Evolutionary conservation across 2,113 vertebrate species (phyloP).

Genomic region (Rallus limicola): DNA sequence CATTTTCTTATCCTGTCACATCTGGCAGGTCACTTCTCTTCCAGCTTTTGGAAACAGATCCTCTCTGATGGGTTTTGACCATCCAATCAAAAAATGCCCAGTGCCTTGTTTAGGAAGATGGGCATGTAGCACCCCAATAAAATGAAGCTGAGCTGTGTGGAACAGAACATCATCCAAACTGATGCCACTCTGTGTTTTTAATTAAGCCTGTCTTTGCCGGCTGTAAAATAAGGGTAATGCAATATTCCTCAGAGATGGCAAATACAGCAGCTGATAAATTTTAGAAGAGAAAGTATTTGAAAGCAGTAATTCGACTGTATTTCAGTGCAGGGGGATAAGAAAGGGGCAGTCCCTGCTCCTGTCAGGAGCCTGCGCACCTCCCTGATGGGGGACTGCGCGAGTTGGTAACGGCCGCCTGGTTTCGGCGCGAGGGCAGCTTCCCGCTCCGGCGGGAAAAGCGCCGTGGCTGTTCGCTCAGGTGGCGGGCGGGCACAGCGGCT

Average conservation of each 20-base stretch:
- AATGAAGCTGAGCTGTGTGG: background rate
- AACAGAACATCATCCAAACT: background rate
- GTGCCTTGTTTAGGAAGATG: background rate
- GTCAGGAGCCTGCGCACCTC: background rate
- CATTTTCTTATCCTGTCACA: slow-evolving; percentile 29
- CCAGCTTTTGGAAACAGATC: background rate
- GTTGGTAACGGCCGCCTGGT: background rate
- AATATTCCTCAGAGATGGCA: too few species aligned
- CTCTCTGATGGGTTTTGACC: background rate
- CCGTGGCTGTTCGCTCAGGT: background rate
- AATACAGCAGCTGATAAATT: fast-evolving
- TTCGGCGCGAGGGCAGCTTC: background rate
- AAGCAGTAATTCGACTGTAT: fast-evolving
- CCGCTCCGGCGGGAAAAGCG: background rate
- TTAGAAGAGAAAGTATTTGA: fast-evolving
- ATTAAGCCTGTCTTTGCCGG: background rate
- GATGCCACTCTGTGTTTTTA: fast-evolving
- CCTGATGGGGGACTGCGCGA: too few species aligned
- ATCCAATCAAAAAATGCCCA: background rate
- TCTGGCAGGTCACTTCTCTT: background rate
- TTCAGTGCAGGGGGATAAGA: fast-evolving
- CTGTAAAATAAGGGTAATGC: background rate
- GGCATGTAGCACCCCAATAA: background rate
- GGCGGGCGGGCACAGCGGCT: fast-evolving
- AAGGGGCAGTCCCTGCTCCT: fast-evolving